Conservation (phyloP, 2,113 vertebrate genomes). For the Corydoras maculifer region DNA sequence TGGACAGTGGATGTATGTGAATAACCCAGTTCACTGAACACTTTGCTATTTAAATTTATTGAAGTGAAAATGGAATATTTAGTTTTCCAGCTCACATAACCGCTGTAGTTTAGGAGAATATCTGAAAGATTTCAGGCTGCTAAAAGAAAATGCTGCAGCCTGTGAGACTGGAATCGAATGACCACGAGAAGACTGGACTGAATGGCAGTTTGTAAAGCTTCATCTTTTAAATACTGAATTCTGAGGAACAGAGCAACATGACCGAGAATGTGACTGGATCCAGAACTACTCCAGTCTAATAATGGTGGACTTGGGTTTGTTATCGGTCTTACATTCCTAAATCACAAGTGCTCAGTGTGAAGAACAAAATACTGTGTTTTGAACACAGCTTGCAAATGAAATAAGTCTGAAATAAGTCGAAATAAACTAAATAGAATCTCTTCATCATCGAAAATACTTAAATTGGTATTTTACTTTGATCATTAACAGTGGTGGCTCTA, state of each 20-base stretch:
- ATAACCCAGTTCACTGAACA: no score
- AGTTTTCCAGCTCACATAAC: no score
- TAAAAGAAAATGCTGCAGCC: background rate
- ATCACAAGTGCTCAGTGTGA: slow-evolving; percentile 5
- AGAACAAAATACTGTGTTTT: slow-evolving; percentile 1
- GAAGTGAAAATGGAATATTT: no score
- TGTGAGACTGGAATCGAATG: background rate
- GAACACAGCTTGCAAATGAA: slow-evolving; percentile 16
- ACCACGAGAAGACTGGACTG: background rate
- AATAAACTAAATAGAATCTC: slow-evolving; percentile 13
- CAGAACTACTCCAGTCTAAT: no score
- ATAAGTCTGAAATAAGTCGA: slow-evolving; percentile 13
- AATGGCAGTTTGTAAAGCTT: background rate
- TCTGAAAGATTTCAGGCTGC: no score
- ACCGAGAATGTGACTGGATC: no score
- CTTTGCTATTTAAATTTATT: no score
- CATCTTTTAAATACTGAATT: background rate
- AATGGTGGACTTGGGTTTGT: no score
- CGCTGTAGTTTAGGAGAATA: no score
- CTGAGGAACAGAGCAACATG: background rate
- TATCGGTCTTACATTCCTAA: background rate
- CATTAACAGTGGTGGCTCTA: slow-evolving; percentile 25
- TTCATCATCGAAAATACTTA: background rate
- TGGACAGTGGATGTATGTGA: no score
- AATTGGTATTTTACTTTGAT: background rate